Percentiles rank a stretch among this genome's conserved stretches.
phyloP scores from a whole-genome alignment of 1,140 invertebrate species.

The Diachasma alloeum region DNA sequence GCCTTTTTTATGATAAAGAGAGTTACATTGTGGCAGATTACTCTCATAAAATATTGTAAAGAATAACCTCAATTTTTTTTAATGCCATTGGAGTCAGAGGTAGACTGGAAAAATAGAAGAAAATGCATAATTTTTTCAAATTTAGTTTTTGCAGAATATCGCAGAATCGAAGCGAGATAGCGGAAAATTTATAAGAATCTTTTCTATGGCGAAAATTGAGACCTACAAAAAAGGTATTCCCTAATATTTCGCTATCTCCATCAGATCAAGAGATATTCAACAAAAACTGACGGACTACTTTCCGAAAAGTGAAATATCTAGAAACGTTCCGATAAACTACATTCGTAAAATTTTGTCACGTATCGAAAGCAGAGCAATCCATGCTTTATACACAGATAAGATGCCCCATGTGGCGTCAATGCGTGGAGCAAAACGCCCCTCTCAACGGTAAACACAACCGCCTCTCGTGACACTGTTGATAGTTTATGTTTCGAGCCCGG shows the following conservation, averaged over 20 bases:
- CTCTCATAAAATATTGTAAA: no score
- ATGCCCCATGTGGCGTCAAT: conserved; percentile 38
- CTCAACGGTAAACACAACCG: conserved; percentile 43
- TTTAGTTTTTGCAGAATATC: no score
- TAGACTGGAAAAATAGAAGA: no score
- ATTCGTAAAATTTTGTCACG: background rate
- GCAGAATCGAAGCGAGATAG: no score
- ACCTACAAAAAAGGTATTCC: no score
- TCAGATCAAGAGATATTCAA: background rate
- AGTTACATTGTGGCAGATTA: no score
- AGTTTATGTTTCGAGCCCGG: conserved; percentile 36
- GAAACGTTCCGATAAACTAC: background rate
- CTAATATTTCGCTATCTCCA: background rate
- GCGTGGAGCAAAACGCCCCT: conserved; percentile 35
- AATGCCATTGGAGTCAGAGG: no score
- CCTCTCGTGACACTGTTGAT: conserved; percentile 32
- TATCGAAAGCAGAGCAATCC: background rate
- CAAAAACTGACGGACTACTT: no score
- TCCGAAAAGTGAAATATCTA: background rate
- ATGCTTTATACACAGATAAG: conserved; percentile 15
- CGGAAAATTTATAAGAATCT: no score
- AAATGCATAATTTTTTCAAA: no score
- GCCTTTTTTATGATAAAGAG: background rate
- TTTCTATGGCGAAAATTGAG: no score
- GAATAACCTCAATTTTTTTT: background rate